Percentiles rank a stretch among this genome's conserved stretches.
phyloP scores from a whole-genome alignment of 2,888 invertebrate genomes.

The Uloborus plumipes region DNA sequence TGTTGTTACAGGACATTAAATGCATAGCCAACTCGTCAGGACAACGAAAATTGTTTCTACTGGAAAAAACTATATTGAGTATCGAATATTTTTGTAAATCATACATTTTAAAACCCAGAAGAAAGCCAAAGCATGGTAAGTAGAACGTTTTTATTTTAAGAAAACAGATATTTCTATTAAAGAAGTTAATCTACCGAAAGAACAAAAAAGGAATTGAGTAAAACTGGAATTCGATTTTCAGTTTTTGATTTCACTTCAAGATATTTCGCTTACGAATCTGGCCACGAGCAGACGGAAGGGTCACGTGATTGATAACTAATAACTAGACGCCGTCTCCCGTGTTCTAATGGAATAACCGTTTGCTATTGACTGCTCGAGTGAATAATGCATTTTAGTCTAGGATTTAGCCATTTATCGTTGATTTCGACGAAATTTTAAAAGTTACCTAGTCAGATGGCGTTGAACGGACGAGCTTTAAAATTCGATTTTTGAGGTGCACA shows the following conservation, averaged over 20 bases:
- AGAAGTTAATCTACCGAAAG: constrained; percentile 57
- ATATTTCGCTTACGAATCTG: constrained; percentile 6
- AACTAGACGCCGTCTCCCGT: constrained; percentile 60
- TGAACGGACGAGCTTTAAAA: constrained; percentile 24
- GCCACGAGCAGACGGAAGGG: constrained; percentile 55
- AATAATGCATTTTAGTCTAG: constrained; percentile 54
- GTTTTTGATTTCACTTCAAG: constrained; percentile 14
- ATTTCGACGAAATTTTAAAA: constrained; percentile 34
- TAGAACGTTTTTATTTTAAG: not conserved
- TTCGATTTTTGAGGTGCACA: too few relatives aligned
- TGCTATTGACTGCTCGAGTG: constrained; percentile 57
- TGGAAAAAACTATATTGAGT: not conserved
- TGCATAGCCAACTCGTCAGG: too few relatives aligned
- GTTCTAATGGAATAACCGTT: constrained; percentile 60
- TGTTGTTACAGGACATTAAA: too few relatives aligned
- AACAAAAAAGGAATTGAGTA: constrained; percentile 28
- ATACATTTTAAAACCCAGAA: not conserved
- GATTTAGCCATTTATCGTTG: constrained; percentile 42
- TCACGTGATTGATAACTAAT: constrained; percentile 63
- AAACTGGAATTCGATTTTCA: constrained; percentile 27
- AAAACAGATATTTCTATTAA: constrained; percentile 39
- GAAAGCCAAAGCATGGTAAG: not conserved
- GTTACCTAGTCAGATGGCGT: constrained; percentile 48
- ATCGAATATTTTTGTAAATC: constrained; percentile 2
- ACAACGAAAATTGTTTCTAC: not conserved